Evolutionary conservation across 2,797 vertebrate species (phyloP).

Genomic region (Vipera latastei): DNA sequence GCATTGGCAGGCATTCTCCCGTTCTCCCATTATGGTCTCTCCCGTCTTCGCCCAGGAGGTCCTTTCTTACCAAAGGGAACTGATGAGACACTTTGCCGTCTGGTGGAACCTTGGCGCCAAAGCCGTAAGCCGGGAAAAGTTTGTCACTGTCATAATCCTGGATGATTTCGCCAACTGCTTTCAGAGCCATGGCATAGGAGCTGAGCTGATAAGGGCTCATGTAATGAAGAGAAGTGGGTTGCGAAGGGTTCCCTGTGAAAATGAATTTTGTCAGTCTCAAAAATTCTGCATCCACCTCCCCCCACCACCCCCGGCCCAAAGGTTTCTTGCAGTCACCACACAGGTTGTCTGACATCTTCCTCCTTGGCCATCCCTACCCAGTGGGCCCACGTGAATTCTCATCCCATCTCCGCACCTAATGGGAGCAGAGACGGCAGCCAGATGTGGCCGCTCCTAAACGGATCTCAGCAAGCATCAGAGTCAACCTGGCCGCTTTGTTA

Average conservation of each 20-base stretch:
- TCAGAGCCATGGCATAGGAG: conserved; percentile 94
- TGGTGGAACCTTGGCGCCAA: conserved; percentile 94
- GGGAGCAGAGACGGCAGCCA: too few species aligned
- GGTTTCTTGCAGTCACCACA: not conserved
- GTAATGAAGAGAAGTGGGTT: conserved; percentile 96
- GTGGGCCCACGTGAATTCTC: not conserved
- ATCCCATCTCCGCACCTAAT: not conserved
- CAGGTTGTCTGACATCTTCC: not conserved
- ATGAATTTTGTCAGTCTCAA: not conserved
- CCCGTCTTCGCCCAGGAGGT: not conserved
- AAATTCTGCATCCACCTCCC: not conserved
- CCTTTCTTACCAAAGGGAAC: conserved; percentile 85
- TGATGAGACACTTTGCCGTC: conserved; percentile 95
- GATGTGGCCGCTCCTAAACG: not conserved
- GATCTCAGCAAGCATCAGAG: not conserved
- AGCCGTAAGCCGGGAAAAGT: conserved; percentile 95
- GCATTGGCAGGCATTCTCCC: not conserved
- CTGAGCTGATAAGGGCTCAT: conserved; percentile 98
- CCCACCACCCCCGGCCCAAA: not conserved
- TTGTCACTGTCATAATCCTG: conserved; percentile 99
- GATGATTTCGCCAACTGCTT: conserved; percentile 96
- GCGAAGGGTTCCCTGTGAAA: conserved; percentile 83
- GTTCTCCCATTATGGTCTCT: too few species aligned
- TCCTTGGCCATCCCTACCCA: too few species aligned
- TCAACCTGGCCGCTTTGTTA: not conserved